Percentiles rank a stretch among this genome's conserved stretches.
Evolutionary conservation across 1,140 invertebrate species (phyloP).

Genomic region (Apis laboriosa): DNA sequence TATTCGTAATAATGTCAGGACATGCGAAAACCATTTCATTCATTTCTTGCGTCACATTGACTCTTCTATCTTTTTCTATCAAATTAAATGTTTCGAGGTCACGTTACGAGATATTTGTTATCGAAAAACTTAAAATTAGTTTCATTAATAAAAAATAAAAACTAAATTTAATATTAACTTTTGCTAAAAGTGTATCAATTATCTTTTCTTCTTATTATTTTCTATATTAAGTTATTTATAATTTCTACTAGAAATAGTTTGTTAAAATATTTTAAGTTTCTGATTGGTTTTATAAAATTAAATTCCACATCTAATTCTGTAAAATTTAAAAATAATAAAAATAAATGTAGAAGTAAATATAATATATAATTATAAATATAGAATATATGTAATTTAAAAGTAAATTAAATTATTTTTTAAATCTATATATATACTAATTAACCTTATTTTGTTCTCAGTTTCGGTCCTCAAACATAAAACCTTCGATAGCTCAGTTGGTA

Average conservation of each 20-base stretch:
- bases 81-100: conserved; percentile 32
- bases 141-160: not conserved
- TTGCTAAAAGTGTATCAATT: not conserved
- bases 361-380: too few species aligned
- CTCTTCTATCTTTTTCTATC: conserved; percentile 21
- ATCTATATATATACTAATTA: not conserved
- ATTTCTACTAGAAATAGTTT: not conserved
- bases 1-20: conserved; percentile 62
- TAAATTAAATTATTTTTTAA: not conserved
- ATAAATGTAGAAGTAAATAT: too few species aligned
- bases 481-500: conserved; percentile 88
- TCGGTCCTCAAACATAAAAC: not conserved
- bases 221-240: not conserved
- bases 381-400: not conserved
- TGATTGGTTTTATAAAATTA: not conserved
- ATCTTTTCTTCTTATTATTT: not conserved
- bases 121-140: not conserved
- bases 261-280: not conserved
- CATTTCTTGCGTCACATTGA: not conserved
- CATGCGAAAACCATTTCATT: conserved; percentile 16
- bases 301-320: too few species aligned
- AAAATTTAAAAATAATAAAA: not conserved
- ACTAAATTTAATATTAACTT: not conserved
- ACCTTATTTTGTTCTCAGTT: rapidly evolving
- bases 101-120: not conserved